Conservation (phyloP, 2,888 invertebrate genomes). For the Siphlonurus alternatus region DNA sequence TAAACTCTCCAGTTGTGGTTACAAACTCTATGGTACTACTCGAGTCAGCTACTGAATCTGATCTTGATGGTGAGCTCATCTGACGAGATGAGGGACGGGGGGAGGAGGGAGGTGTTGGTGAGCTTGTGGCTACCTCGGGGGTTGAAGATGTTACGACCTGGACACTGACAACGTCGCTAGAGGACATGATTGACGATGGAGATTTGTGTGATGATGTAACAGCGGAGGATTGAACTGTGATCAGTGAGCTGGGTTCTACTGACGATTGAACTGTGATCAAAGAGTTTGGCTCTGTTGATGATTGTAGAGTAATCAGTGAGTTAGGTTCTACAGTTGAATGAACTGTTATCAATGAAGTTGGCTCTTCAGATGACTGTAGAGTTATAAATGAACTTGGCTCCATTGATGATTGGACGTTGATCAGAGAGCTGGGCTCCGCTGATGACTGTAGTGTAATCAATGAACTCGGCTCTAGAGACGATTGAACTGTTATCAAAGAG, state of each 20-base stretch:
- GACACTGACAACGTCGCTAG: background rate
- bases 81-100: background rate
- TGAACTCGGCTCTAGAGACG: background rate
- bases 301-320: too few relatives aligned
- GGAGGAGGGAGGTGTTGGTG: background rate
- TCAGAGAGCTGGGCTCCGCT: background rate
- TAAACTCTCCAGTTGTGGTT: conserved; percentile 3
- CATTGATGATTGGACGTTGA: too few relatives aligned
- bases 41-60: conserved; percentile 12
- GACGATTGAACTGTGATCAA: too few relatives aligned
- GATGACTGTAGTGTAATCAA: too few relatives aligned
- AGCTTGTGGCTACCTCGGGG: too few relatives aligned
- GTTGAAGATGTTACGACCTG: background rate
- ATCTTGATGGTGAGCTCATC: background rate
- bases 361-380: background rate
- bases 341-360: background rate
- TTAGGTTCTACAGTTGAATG: too few relatives aligned
- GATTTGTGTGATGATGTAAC: too few relatives aligned
- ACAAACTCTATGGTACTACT: conserved; percentile 10
- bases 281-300: background rate
- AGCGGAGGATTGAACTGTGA: too few relatives aligned
- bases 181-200: conserved; percentile 1
- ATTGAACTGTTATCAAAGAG: too few relatives aligned
- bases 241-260: background rate
- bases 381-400: too few relatives aligned